Evolutionary conservation across 2,113 vertebrate genomes (phyloP).

Genomic region (Aegotheles bennettii): DNA sequence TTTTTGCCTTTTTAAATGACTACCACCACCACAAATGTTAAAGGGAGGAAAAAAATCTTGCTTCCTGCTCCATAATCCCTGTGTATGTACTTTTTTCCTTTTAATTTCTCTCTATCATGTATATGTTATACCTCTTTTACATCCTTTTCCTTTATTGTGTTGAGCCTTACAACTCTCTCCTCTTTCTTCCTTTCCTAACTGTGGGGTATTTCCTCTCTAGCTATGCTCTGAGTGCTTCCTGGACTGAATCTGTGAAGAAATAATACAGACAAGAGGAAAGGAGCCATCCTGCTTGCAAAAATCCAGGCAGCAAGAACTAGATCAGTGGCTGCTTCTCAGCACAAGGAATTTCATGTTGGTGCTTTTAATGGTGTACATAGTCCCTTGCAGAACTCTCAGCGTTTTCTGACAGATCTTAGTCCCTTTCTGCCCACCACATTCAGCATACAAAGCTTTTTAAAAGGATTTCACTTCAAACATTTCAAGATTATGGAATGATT

Average conservation of each 20-base stretch:
- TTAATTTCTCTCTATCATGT: not conserved
- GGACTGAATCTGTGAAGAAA: not conserved
- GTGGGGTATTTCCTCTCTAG: not conserved
- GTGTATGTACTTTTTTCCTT: not conserved
- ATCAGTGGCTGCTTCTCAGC: not conserved
- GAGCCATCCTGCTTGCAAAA: not conserved
- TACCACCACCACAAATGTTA: fast-evolving
- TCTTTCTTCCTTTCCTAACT: not conserved
- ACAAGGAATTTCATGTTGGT: not conserved
- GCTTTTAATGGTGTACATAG: not conserved
- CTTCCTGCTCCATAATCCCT: not conserved
- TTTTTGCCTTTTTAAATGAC: not conserved
- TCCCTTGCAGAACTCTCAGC: not conserved
- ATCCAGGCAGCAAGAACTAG: not conserved
- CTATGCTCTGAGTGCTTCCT: not conserved
- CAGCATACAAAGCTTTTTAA: not conserved
- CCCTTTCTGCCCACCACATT: not conserved
- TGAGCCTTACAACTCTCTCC: not conserved
- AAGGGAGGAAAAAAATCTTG: not conserved
- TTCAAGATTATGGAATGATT: not conserved
- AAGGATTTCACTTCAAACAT: not conserved
- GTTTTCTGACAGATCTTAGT: not conserved
- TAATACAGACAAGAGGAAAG: not conserved
- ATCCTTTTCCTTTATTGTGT: not conserved
- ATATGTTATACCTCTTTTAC: not conserved